Conservation (phyloP, 1,140 invertebrate genomes). For the Spodoptera frugiperda region DNA sequence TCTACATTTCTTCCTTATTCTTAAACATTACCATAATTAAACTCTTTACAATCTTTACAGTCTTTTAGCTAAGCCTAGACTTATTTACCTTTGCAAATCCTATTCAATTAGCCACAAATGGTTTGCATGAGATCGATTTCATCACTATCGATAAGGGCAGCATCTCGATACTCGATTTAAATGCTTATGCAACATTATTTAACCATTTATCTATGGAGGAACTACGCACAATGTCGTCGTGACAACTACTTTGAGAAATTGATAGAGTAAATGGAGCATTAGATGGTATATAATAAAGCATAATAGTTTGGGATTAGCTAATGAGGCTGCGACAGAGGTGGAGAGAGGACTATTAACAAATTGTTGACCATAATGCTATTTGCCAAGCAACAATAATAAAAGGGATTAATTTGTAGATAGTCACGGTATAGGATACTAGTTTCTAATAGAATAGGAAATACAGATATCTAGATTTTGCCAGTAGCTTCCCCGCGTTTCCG, state of each 20-base stretch:
- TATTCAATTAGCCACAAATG: constrained; percentile 29
- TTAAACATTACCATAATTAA: background rate
- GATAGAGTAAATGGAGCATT: constrained; percentile 7
- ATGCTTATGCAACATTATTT: constrained; percentile 3
- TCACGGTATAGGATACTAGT: too few species aligned
- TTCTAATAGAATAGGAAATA: too few species aligned
- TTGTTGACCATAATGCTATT: too few species aligned
- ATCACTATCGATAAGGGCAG: constrained; percentile 22
- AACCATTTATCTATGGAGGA: constrained; percentile 13
- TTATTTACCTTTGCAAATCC: constrained; percentile 9
- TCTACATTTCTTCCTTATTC: background rate
- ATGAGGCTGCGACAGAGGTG: background rate
- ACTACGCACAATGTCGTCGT: constrained; percentile 24
- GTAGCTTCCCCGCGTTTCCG: too few species aligned
- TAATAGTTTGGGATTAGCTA: background rate
- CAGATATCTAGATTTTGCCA: too few species aligned
- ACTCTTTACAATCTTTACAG: background rate
- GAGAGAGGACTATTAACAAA: background rate
- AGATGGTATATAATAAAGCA: background rate
- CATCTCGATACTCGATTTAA: constrained; percentile 27
- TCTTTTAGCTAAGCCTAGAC: background rate
- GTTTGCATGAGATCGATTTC: constrained; percentile 12
- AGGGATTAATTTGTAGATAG: too few species aligned
- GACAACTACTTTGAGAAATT: background rate
- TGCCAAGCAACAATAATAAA: too few species aligned